Conservation (phyloP, 2,113 vertebrate genomes). For the Hymenochirus boettgeri region DNA sequence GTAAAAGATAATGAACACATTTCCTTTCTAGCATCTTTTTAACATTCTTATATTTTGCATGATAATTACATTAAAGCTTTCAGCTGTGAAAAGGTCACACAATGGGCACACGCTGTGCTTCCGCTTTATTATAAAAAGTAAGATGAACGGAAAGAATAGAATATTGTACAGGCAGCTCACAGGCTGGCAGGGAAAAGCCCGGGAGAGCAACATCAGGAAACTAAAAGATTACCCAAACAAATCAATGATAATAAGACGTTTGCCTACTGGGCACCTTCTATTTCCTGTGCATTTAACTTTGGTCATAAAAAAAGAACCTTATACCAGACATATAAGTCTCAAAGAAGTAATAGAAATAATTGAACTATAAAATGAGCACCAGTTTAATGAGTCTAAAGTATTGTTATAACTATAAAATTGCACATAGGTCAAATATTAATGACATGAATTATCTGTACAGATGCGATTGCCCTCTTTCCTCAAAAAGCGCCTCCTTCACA, state of each 20-base stretch:
- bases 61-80: neutral
- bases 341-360: neutral
- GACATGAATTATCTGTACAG: too few relatives aligned
- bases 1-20: neutral
- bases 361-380: neutral
- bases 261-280: neutral
- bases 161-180: neutral
- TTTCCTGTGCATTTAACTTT: neutral
- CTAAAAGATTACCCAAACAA: conserved; percentile 2
- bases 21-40: conserved; percentile 2
- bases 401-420: too few relatives aligned
- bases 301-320: neutral
- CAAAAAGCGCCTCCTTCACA: too few relatives aligned
- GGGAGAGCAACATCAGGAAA: neutral
- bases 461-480: too few relatives aligned
- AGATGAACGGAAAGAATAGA: neutral
- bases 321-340: neutral
- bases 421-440: too few relatives aligned
- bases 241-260: conserved; percentile 16
- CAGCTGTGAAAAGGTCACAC: neutral
- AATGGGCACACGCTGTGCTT: neutral
- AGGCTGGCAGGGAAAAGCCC: neutral
- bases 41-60: neutral
- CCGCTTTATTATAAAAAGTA: neutral
- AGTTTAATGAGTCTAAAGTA: neutral